A percentile compares a stretch with the other conserved stretches of the same genome.
These are phyloP conservation scores for Origma solitaria DNA, from an alignment of 2,113 vertebrate species.

Conservation along the genomic window DNA sequence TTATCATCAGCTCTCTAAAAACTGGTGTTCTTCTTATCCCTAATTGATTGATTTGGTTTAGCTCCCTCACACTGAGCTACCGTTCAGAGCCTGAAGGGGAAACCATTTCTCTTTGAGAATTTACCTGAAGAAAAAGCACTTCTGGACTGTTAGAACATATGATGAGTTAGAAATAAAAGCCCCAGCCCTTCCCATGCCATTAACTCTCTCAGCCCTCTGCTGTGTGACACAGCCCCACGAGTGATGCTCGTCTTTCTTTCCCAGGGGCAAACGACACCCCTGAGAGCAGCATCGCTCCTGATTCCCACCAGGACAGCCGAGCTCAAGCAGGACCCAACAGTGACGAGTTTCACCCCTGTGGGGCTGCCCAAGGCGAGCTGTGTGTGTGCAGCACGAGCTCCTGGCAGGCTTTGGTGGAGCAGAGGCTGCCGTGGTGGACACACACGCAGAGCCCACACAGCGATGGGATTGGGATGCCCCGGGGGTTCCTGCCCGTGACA, in stretches of 20 bases:
- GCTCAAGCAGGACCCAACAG: accelerated
- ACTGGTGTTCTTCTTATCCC: background rate
- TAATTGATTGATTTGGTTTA: background rate
- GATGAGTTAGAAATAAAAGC: background rate
- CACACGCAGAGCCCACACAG: background rate
- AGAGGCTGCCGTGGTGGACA: accelerated
- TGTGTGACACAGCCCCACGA: too few species aligned
- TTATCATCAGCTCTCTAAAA: background rate
- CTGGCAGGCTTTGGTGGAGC: background rate
- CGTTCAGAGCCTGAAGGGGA: background rate
- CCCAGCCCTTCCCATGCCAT: accelerated
- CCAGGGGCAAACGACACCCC: accelerated
- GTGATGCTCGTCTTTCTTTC: background rate
- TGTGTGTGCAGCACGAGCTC: background rate
- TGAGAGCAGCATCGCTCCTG: background rate
- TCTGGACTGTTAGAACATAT: background rate
- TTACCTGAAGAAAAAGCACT: background rate
- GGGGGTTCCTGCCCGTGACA: accelerated
- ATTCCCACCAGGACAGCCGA: background rate
- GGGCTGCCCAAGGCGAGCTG: background rate
- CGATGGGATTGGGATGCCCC: accelerated
- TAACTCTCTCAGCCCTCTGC: background rate
- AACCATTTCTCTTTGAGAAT: background rate
- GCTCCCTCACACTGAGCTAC: background rate
- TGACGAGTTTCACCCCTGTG: accelerated